Evolutionary conservation across 1,140 invertebrate species (phyloP).

Genomic region (Cotesia chilonis): DNA sequence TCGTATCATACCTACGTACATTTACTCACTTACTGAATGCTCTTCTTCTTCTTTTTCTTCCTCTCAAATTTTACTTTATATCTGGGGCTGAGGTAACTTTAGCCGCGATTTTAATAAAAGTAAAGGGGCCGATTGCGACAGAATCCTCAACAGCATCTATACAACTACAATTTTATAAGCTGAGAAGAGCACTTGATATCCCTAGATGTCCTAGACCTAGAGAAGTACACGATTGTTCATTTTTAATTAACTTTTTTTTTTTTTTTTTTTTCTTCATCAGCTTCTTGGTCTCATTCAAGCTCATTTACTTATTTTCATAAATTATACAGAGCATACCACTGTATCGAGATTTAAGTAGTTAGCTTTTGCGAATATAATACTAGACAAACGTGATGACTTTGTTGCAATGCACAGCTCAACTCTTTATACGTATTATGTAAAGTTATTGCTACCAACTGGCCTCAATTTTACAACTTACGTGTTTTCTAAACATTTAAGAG

Average conservation of each 20-base stretch:
- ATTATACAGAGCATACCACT: background rate
- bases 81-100: constrained; percentile 19
- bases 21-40: constrained; percentile 20
- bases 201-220: constrained; percentile 59
- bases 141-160: constrained; percentile 36
- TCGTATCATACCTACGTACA: background rate
- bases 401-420: background rate
- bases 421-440: constrained; percentile 16
- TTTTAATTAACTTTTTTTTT: no score
- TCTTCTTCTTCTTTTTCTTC: constrained; percentile 16
- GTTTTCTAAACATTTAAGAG: no score
- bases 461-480: constrained; percentile 9
- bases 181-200: constrained; percentile 15
- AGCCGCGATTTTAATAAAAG: constrained; percentile 8
- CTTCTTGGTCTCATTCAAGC: background rate
- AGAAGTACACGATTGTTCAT: constrained; percentile 35
- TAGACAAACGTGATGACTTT: background rate
- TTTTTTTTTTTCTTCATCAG: no score
- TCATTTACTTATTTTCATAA: background rate
- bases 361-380: background rate
- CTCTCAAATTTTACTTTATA: background rate
- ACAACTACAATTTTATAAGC: background rate
- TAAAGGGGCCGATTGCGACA: constrained; percentile 35
- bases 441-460: constrained; percentile 13
- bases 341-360: background rate